These are phyloP conservation scores for Chroicocephalus ridibundus DNA, from an alignment of 2,113 vertebrate genomes.

Conservation along the genomic window DNA sequence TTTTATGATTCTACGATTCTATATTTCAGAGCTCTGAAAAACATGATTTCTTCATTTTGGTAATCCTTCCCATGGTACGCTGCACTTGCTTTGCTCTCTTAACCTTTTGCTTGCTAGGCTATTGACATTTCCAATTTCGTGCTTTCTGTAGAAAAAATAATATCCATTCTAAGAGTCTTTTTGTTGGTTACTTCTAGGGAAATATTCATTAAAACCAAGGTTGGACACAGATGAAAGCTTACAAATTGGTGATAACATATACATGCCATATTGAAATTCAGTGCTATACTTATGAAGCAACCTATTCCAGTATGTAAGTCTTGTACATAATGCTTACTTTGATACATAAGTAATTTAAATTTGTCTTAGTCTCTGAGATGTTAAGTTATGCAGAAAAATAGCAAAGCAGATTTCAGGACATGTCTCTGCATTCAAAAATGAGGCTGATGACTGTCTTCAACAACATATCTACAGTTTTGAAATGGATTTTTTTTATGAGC, in stretches of 20 bases:
- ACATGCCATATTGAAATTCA: background rate
- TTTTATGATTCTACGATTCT: background rate
- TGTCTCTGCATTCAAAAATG: background rate
- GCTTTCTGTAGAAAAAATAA: background rate
- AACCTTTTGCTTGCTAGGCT: background rate
- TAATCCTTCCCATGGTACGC: background rate
- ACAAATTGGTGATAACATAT: background rate
- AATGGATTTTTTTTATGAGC: background rate
- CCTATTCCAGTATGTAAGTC: background rate
- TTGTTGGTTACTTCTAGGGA: background rate
- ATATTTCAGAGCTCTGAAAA: background rate
- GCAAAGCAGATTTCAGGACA: constrained; percentile 14
- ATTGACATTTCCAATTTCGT: background rate
- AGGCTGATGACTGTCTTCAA: constrained; percentile 3
- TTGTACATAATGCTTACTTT: background rate
- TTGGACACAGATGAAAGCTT: background rate
- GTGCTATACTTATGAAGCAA: background rate
- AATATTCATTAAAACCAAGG: background rate
- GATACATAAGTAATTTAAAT: constrained; percentile 14
- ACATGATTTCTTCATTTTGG: fast-evolving
- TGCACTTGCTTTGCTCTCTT: fast-evolving
- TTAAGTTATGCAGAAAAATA: constrained; percentile 22
- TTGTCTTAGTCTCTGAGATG: background rate
- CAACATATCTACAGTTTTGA: background rate
- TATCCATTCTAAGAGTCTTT: background rate